phyloP scores from a whole-genome alignment of 2,888 invertebrate species.

The Lasioglossum villosulum region DNA sequence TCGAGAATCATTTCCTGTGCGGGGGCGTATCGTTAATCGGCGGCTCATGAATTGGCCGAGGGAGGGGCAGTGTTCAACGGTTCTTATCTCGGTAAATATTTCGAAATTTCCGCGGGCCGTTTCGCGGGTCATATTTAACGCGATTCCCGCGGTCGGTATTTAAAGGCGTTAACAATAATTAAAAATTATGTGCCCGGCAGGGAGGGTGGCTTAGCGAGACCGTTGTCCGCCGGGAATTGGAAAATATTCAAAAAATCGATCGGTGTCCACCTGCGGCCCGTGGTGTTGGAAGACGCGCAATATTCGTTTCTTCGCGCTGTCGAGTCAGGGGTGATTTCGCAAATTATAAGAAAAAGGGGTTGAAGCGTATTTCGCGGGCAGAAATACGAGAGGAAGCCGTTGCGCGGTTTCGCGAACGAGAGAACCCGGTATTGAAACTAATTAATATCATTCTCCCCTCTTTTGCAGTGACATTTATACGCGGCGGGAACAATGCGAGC shows the following conservation, averaged over 20 bases:
- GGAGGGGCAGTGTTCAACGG: slow-evolving; percentile 32
- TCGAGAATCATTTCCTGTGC: slow-evolving; percentile 32
- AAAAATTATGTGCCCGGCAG: slow-evolving; percentile 53
- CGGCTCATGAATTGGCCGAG: slow-evolving; percentile 36
- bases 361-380: slow-evolving; percentile 20
- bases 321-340: not conserved
- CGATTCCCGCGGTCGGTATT: slow-evolving; percentile 48
- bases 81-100: slow-evolving; percentile 61
- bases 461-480: slow-evolving; percentile 82
- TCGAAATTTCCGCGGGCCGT: slow-evolving; percentile 44
- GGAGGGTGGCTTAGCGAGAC: slow-evolving; percentile 32
- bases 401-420: slow-evolving; percentile 15
- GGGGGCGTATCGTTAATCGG: slow-evolving; percentile 52
- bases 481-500: slow-evolving; percentile 79
- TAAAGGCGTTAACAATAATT: slow-evolving; percentile 54
- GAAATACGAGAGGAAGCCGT: slow-evolving; percentile 13
- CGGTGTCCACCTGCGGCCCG: not conserved
- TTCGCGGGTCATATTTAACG: slow-evolving; percentile 41
- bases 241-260: slow-evolving; percentile 52
- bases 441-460: slow-evolving; percentile 80
- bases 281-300: not conserved
- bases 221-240: not conserved
- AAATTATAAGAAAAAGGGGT: slow-evolving; percentile 1
- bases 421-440: slow-evolving; percentile 75
- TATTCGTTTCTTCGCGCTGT: not conserved